Evolutionary conservation across 2,797 vertebrate genomes (phyloP).

Genomic region (Hippoglossus hippoglossus): DNA sequence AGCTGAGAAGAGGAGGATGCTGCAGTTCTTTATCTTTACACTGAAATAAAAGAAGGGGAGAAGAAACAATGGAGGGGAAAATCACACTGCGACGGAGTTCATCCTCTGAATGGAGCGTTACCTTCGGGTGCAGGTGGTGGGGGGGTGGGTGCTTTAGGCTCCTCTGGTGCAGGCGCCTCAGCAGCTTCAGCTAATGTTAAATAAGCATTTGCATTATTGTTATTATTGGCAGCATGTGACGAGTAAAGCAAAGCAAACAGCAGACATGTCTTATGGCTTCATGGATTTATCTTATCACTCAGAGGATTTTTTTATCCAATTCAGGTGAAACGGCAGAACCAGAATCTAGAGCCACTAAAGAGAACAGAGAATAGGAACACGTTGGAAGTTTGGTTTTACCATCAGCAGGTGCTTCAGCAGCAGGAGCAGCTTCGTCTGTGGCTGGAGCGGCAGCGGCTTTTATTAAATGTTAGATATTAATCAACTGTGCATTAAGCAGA

Average conservation of each 20-base stretch:
- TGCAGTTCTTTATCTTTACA: neutral
- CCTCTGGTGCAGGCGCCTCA: conserved; percentile 76
- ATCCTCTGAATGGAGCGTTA: conserved; percentile 52
- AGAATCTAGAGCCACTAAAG: neutral
- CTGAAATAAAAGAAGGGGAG: neutral
- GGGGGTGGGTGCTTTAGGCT: conserved; percentile 80
- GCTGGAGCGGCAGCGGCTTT: conserved; percentile 61
- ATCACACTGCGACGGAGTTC: neutral
- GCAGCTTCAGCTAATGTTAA: conserved; percentile 78
- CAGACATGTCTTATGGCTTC: conserved; percentile 19
- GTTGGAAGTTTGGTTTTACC: conserved; percentile 57
- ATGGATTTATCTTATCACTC: neutral
- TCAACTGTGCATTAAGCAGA: conserved; percentile 45
- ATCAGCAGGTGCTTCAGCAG: conserved; percentile 68
- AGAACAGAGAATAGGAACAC: conserved; percentile 24
- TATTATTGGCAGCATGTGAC: conserved; percentile 47
- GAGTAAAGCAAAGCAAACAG: conserved; percentile 41
- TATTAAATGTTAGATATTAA: conserved; percentile 68
- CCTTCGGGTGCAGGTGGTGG: conserved; percentile 84
- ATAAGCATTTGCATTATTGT: conserved; percentile 62
- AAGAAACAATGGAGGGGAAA: neutral
- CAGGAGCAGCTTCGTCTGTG: conserved; percentile 55
- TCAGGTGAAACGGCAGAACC: neutral
- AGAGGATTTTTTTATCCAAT: neutral
- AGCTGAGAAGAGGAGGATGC: neutral